Evolutionary conservation across 1,140 invertebrate species (phyloP).

Genomic region (Drosophila athabasca): DNA sequence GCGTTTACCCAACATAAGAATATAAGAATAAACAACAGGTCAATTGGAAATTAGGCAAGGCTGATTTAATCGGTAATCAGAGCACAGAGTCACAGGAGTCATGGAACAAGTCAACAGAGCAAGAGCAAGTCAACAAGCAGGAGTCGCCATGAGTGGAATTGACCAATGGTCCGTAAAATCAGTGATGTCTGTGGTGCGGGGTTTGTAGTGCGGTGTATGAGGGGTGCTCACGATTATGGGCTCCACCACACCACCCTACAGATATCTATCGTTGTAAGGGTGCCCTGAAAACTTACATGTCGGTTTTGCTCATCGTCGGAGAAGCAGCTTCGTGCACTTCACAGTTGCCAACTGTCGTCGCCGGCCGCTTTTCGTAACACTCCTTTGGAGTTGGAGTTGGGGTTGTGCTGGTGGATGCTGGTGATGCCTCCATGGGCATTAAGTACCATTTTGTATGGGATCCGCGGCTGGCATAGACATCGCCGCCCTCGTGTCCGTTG

Average conservation of each 20-base stretch:
- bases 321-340: neutral
- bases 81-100: neutral
- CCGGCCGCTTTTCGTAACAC: conserved; percentile 12
- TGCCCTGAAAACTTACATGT: conserved; percentile 14
- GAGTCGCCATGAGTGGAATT: conserved; percentile 1
- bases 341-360: neutral
- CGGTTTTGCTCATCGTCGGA: neutral
- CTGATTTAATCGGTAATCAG: conserved; percentile 42
- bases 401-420: conserved; percentile 3
- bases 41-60: conserved; percentile 42
- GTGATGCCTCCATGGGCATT: conserved; percentile 19
- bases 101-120: conserved; percentile 10
- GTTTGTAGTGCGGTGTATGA: too few relatives aligned
- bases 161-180: conserved; percentile 33
- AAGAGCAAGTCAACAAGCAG: conserved; percentile 1
- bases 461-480: conserved; percentile 36
- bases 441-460: conserved; percentile 73
- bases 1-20: conserved; percentile 9
- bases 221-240: too few relatives aligned
- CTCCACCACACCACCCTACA: too few relatives aligned
- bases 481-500: conserved; percentile 4
- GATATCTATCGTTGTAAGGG: too few relatives aligned
- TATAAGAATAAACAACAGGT: conserved; percentile 33
- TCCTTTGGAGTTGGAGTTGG: conserved; percentile 13
- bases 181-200: neutral